Base-by-base conservation (phyloP, 2,888 invertebrate species). In the Spilosoma lubricipeda region DNA sequence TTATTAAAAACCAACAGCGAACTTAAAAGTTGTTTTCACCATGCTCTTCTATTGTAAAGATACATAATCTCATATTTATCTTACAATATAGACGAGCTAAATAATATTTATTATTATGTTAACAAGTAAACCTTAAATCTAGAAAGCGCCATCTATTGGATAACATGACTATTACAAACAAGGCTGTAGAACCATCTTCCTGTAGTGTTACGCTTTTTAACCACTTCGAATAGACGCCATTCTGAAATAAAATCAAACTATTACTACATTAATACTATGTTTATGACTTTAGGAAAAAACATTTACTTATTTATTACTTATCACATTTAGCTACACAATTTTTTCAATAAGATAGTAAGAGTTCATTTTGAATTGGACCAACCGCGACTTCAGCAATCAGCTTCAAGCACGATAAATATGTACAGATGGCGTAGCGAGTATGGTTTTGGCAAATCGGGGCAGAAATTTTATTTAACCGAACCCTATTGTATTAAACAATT, bases 141-240 rank as follows among this genome's bases (percentile, higher is more conserved):
- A 59, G 59, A 30, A 30, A 30, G 71, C 83, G 81, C 83, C 83
- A 84, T 81, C 83, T 84, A 77, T 74, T 78, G 64, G 48, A 63
- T 2, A 8, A 20, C 67, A 69, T 56, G 5, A 67, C 52, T 27
- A 84, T 74, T 67, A 75, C 33, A 72, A 75, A 75, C 77, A 76
- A 84, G 76, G 70, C 73, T 78, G 79, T 33, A 63, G 4, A 75
- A 52, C n/a, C 1, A 64, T 8, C 59, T 23, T 42, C 23, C 27
- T 30, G 30, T 39, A 45, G 13, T 23, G 23, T 42, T 18, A 69
- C 30, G 67, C 23, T 33, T 36, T 56, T 9, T n/a, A 36, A 36
- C 69, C 56, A 33, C 15, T 2, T 3, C 33, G n/a, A 20, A 30
- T 67, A 48, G 45, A 67, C 11, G 30, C 45, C 45, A 45, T 20